phyloP scores from a whole-genome alignment of 92 coral and sea anemone species.

The Scolanthus callimorphus region DNA sequence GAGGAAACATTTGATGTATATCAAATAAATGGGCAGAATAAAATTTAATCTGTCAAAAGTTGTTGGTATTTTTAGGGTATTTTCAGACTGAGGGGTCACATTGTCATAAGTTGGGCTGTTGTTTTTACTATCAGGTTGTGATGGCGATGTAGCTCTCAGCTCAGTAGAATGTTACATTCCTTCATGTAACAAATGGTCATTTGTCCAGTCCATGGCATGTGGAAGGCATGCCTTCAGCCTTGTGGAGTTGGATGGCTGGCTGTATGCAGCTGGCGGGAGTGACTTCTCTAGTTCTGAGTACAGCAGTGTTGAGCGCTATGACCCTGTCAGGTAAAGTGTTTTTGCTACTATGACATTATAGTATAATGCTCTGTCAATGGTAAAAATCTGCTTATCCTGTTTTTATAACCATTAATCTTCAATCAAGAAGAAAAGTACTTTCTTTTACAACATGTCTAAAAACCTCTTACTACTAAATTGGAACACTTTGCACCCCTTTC shows the following conservation, averaged over 20 bases:
- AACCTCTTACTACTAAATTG: slow-evolving; percentile 84
- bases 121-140: slow-evolving; percentile 73
- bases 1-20: too few relatives aligned
- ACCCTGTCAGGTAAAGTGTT: slow-evolving; percentile 93
- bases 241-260: slow-evolving; percentile 98
- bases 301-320: slow-evolving; percentile 92
- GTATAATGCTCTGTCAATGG: background rate
- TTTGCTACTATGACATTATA: background rate
- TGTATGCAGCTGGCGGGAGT: slow-evolving; percentile 97
- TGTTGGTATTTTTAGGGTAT: too few relatives aligned
- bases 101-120: too few relatives aligned
- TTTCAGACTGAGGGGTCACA: too few relatives aligned
- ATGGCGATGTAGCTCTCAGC: slow-evolving; percentile 92
- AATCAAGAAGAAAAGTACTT: too few relatives aligned
- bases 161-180: slow-evolving; percentile 91
- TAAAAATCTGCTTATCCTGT: background rate
- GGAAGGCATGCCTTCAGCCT: slow-evolving; percentile 93
- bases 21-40: too few relatives aligned
- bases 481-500: slow-evolving; percentile 74
- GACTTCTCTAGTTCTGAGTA: slow-evolving; percentile 93
- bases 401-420: too few relatives aligned
- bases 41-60: too few relatives aligned
- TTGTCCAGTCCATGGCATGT: slow-evolving; percentile 87
- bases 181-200: slow-evolving; percentile 68
- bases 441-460: too few relatives aligned